A percentile compares a stretch with the other conserved stretches of the same genome.
phyloP scores from a whole-genome alignment of 2,113 vertebrate genomes.

The Hippoglossus stenolepis region DNA sequence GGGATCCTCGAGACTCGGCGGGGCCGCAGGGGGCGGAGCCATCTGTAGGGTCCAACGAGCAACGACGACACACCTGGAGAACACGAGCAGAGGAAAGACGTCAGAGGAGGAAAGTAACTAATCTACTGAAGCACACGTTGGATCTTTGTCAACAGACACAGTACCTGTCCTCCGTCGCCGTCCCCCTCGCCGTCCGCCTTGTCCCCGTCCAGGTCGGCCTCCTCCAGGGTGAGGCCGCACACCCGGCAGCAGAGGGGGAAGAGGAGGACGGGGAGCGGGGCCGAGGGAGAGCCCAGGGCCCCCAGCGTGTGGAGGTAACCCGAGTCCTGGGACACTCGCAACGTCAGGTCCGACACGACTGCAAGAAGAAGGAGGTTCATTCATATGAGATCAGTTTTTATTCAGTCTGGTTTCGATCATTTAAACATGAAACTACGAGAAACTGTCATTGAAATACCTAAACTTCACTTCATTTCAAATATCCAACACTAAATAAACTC shows the following conservation, averaged over 20 bases:
- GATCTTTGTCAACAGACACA: not conserved
- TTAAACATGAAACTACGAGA: no score
- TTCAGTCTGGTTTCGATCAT: no score
- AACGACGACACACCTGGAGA: slow-evolving; percentile 85
- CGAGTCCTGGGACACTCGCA: slow-evolving; percentile 73
- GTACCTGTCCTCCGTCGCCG: slow-evolving; percentile 85
- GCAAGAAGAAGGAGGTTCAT: not conserved
- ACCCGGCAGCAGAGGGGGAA: slow-evolving; percentile 92
- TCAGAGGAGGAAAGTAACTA: not conserved
- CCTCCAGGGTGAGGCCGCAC: slow-evolving; percentile 90
- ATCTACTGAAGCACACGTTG: no score
- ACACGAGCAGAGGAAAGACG: fast-evolving
- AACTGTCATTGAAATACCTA: no score
- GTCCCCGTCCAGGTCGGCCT: slow-evolving; percentile 64
- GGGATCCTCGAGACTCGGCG: not conserved
- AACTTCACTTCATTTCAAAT: no score
- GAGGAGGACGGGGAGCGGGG: slow-evolving; percentile 87
- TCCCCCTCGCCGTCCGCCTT: slow-evolving; percentile 68
- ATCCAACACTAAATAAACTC: no score
- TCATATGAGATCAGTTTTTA: no score
- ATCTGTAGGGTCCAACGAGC: slow-evolving; percentile 84
- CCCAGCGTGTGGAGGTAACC: slow-evolving; percentile 64
- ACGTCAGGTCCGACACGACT: slow-evolving; percentile 76
- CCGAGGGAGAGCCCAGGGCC: slow-evolving; percentile 58
- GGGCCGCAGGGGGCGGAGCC: slow-evolving; percentile 25